Base-by-base conservation (phyloP, 2,888 invertebrate genomes). In the Azorinus chamasolen region DNA sequence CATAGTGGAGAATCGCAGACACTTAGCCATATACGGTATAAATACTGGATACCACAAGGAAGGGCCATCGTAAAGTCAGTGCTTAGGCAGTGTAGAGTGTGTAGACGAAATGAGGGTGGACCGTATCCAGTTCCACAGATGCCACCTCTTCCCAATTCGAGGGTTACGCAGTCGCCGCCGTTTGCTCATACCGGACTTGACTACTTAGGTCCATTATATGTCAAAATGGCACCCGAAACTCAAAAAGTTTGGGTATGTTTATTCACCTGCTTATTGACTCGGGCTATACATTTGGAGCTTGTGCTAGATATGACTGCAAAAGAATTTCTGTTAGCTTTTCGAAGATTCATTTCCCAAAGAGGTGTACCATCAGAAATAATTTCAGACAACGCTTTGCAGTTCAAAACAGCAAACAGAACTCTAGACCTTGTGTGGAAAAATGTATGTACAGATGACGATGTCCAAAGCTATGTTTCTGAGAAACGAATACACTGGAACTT, bases 181-280 rank as follows among this genome's bases (percentile, higher is more conserved):
- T 75, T 70, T 46, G 18, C 63, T 45, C 32, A 25, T 14, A 61
- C 53, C 4, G 72, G 72, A 43, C 16, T 72, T 3, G 72, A 72
- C 20, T 65, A 73, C 46, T 53, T 65, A 14, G 59, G 73, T 14
- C 73, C 74, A 43, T n/a, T 73, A 18, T 66, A 45, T 16, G 32
- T 66, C 2, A 73, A 68, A 61, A 32, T 2, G 14, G 24, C 43
- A 25, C 48, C 20, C 12, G 57, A 25, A 48, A 20, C 24, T 18
- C 55, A 59, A 39, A 76, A 76, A 58, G 61, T 58, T 14, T 54
- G 54, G 54, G 37, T 54, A 14, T 54, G 32, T 37, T n/a, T 54
- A 24, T 32, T 54, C 18, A 54, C 54, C 14, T 54, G 54, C n/a
- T 12, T 53, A 20, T 8, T 53, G 10, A 53, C 53, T 10, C 22